Evolutionary conservation across 2,888 invertebrate species (phyloP), one percentile per base, ranked within the genome.

Genomic region (Amaurobius ferox): DNA sequence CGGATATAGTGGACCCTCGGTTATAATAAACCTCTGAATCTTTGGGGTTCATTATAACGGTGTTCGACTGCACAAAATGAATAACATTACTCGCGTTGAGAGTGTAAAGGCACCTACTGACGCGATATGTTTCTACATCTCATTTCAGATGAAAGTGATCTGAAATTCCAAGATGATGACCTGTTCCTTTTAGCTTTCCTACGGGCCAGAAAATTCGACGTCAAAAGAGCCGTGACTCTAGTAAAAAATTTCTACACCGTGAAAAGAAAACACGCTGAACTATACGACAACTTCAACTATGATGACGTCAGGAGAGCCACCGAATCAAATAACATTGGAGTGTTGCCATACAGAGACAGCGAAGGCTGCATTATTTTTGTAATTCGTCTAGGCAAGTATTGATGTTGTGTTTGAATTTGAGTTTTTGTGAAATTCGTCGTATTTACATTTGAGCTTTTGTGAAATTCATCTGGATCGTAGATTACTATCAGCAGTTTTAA

Each of bases 151-250:
- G 88, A 88, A 55, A 35, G 88, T 90, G 91, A 90, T 70, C 88
- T 91, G 40, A 88, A 89, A 16, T 89, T 90, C 35, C 88, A 90
- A 29, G 90, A 89, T 40, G 95, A 94, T 90, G 96, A 96, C 48
- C 93, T 94, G 0, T 97, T 92, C 88, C 92, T 97, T 0, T 92
- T 96, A 7, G 92, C 96, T 76, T 98, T 96, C 90, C 92, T 98
- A 55, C 93, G 97, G 74, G 96, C 96, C 3, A 95, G 95, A 92
- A 97, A 97, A 92, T 97, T 95, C 91, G 96, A 97, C 91, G 96
- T 96, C 2, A 95, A 97, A 89, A 95, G 96, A 90, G 95, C 97
- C 0, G 92, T 94, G 87, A 94, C 95, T 88, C 92, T 96, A 92
- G 95, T 96, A 28, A 81, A 91, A 44, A 90, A 89, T 40, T 91